phyloP scores from a whole-genome alignment of 2,888 invertebrate species.

The Volucella bombylans region DNA sequence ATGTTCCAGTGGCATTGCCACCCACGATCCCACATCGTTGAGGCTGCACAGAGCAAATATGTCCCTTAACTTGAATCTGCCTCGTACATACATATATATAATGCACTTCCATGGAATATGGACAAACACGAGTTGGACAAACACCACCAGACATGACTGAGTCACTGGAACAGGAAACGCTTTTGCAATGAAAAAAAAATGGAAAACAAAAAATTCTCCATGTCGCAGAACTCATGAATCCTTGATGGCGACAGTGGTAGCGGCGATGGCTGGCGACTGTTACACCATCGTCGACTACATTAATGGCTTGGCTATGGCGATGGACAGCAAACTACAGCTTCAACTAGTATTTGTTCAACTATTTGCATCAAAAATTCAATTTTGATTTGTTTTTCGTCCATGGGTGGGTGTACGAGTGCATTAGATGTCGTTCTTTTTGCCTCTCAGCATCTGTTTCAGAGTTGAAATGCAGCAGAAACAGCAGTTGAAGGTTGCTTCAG shows the following conservation, averaged over 20 bases:
- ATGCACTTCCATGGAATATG: slow-evolving; percentile 60
- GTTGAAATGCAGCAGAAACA: not conserved
- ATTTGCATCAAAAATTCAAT: slow-evolving; percentile 69
- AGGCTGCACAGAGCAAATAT: slow-evolving; percentile 36
- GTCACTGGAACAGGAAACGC: not conserved
- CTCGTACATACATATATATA: slow-evolving; percentile 20
- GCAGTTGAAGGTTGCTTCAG: slow-evolving; percentile 14
- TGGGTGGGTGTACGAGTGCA: slow-evolving; percentile 5
- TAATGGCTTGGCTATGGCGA: not conserved
- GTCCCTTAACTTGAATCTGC: slow-evolving; percentile 55
- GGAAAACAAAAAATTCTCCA: slow-evolving; percentile 17
- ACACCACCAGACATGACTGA: slow-evolving; percentile 19
- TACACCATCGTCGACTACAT: too few relatives aligned
- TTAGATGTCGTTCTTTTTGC: not conserved
- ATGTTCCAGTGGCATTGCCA: slow-evolving; percentile 27
- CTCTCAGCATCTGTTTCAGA: slow-evolving; percentile 17
- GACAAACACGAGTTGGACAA: slow-evolving; percentile 49
- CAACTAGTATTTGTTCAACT: slow-evolving; percentile 50
- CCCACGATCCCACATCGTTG: not conserved
- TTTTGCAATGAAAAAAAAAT: not conserved
- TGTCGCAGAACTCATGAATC: slow-evolving; percentile 66
- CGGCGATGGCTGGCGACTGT: not conserved
- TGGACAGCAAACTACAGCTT: slow-evolving; percentile 24
- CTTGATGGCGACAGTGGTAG: slow-evolving; percentile 49
- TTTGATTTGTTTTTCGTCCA: slow-evolving; percentile 60